These are phyloP conservation scores for Chromis chromis DNA, from an alignment of 2,797 vertebrate species.

Conservation along the genomic window DNA sequence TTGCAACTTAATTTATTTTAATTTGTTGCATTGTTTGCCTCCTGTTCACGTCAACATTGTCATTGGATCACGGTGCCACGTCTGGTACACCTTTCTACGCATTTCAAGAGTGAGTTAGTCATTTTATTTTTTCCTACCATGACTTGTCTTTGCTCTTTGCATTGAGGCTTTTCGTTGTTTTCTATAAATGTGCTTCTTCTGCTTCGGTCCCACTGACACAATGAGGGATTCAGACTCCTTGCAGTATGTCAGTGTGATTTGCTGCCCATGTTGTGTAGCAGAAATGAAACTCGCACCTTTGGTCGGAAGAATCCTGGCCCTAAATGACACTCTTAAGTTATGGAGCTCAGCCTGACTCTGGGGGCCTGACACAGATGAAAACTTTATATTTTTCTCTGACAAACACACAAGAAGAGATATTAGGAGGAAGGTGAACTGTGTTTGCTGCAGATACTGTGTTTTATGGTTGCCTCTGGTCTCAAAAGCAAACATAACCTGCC, in stretches of 20 bases:
- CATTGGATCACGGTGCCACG: background rate
- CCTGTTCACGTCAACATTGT: background rate
- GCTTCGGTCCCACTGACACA: background rate
- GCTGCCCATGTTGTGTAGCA: background rate
- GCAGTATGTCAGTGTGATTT: constrained; percentile 22
- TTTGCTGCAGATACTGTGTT: background rate
- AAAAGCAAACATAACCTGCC: background rate
- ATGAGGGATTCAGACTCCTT: background rate
- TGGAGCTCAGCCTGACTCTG: background rate
- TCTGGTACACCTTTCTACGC: background rate
- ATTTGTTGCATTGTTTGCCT: no score
- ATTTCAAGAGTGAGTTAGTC: no score
- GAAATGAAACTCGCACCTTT: constrained; percentile 31
- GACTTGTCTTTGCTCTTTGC: background rate
- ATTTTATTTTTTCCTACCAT: background rate
- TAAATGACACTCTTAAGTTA: constrained; percentile 5
- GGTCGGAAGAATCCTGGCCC: background rate
- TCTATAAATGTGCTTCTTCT: background rate
- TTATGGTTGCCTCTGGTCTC: background rate
- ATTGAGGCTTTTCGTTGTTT: background rate
- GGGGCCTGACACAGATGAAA: background rate
- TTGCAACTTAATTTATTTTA: no score
- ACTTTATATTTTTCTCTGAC: background rate
- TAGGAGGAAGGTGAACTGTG: background rate
- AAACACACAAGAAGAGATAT: background rate